Conservation (phyloP, 2,888 invertebrate genomes). For the Scaptomyza cyrtandrae region DNA sequence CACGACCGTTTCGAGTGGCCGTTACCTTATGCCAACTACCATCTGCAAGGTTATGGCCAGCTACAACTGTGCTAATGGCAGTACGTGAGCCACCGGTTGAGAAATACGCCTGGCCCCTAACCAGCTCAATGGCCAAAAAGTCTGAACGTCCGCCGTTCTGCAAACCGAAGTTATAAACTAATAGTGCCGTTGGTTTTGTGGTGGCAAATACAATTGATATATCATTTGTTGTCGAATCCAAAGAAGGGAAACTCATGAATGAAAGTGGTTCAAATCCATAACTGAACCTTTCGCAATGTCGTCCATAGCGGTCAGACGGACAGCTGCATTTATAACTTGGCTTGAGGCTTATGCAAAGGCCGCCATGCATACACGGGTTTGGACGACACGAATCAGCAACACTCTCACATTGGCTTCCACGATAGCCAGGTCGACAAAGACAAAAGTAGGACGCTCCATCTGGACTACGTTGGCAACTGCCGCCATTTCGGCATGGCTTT, state of each 20-base stretch:
- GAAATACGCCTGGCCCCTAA: conserved; percentile 93
- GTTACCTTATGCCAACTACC: conserved; percentile 97
- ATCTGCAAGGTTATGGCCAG: conserved; percentile 89
- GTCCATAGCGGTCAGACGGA: conserved; percentile 93
- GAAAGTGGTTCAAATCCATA: conserved; percentile 95
- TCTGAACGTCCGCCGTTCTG: conserved; percentile 95
- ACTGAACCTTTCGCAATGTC: conserved; percentile 95
- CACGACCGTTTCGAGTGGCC: conserved; percentile 94
- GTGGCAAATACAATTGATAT: conserved; percentile 96
- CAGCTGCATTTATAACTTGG: conserved; percentile 95
- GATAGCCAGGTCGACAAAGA: conserved; percentile 94
- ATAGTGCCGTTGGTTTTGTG: conserved; percentile 92
- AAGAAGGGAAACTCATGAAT: conserved; percentile 93
- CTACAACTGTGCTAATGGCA: conserved; percentile 92
- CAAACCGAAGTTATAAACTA: conserved; percentile 96
- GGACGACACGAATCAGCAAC: conserved; percentile 95
- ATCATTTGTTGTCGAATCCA: conserved; percentile 95
- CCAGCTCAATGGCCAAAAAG: conserved; percentile 95
- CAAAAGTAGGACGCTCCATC: conserved; percentile 96
- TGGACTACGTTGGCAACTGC: conserved; percentile 94
- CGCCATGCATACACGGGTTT: conserved; percentile 96
- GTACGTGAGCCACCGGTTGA: conserved; percentile 96
- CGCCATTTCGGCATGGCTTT: conserved; percentile 95
- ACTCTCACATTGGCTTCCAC: conserved; percentile 95
- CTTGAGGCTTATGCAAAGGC: conserved; percentile 94